Base-by-base conservation (phyloP, 2,888 invertebrate genomes). In the Zygaena filipendulae region DNA sequence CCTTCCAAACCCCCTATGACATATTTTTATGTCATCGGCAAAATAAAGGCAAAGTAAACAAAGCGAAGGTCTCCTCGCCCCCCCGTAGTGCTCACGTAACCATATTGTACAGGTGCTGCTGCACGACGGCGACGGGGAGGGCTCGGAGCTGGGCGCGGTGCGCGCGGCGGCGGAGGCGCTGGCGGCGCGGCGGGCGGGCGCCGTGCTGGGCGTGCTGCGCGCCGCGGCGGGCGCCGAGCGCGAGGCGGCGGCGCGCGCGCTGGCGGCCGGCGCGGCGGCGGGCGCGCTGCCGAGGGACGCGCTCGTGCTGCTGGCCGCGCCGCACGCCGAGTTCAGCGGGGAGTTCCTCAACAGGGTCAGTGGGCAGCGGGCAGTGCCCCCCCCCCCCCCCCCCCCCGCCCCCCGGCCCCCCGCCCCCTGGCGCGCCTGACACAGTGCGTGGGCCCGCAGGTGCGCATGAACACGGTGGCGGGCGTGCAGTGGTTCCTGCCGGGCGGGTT, bases 401-500 rank as follows among this genome's bases (percentile, higher is more conserved):
- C 8, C 10, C 3, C 6, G 11, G 4, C 10, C 6, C 24, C n/a
- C n/a, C n/a, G n/a, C n/a, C n/a, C n/a, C n/a, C n/a, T n/a, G n/a
- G n/a, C n/a, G n/a, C n/a, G n/a, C n/a, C n/a, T n/a, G n/a, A n/a
- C n/a, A n/a, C n/a, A n/a, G n/a, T n/a, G 3, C 9, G 12, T 9
- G 13, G 20, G 18, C 28, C 11, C 7, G 16, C 59, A 90, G 90
- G 91, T 95, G 7, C 87, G 97, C 34, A 95, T 98, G 92, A 97
- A 97, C 70, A 95, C 95, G 2, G 93, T 98, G 39, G 74, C 81
- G 42, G 89, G 90, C 40, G 89, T 87, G 68, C 97, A 97, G 81
- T 87, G 96, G 48, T 98, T 90, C 77, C 88, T 89, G 50, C 93
- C 97, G n/a, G 87, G 95, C 41, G 92, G 92, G 11, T 98, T 96